These are phyloP conservation scores for Mobula hypostoma DNA, from an alignment of 2,113 vertebrate species.

Conservation along the genomic window DNA sequence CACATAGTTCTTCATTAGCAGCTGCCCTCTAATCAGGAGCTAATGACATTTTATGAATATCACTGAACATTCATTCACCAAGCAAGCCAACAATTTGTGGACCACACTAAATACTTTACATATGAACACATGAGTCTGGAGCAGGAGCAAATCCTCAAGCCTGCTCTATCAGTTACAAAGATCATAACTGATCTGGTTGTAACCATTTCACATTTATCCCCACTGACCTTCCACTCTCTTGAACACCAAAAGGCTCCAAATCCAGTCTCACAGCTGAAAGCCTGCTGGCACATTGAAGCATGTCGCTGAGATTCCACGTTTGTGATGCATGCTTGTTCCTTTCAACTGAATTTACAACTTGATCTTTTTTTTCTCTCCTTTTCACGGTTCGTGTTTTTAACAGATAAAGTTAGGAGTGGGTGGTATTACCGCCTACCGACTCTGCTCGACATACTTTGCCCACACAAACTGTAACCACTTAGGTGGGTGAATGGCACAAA, in stretches of 20 bases:
- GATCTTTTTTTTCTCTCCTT: not conserved
- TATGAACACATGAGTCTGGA: too few species aligned
- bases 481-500: constrained; percentile 19
- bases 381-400: not conserved
- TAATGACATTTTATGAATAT: not conserved
- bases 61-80: not conserved
- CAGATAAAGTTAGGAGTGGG: not conserved
- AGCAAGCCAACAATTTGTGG: not conserved
- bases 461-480: not conserved
- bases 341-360: not conserved
- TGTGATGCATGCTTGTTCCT: not conserved
- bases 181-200: too few species aligned
- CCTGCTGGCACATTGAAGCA: not conserved
- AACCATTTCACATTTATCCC: too few species aligned
- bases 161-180: too few species aligned
- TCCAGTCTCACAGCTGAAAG: not conserved
- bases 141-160: too few species aligned
- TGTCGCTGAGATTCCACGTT: not conserved
- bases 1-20: not conserved
- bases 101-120: not conserved
- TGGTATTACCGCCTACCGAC: not conserved
- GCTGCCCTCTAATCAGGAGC: not conserved
- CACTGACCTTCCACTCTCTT: too few species aligned
- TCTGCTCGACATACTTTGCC: not conserved
- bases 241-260: not conserved